phyloP scores from a whole-genome alignment of 2,113 vertebrate genomes.

The Ciconia boyciana region DNA sequence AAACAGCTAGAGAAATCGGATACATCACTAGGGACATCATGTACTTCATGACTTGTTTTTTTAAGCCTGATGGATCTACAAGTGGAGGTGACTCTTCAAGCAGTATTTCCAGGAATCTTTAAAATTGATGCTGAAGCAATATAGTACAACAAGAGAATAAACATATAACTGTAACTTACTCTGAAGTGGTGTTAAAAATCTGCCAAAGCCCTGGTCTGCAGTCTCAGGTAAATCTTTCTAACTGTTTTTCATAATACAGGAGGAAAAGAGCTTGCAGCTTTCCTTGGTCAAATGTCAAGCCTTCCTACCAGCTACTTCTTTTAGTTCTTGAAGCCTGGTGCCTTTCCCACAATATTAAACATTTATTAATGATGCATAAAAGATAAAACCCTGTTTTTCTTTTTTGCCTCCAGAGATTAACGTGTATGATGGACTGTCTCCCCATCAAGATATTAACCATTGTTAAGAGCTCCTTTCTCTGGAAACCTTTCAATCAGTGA shows the following conservation, averaged over 20 bases:
- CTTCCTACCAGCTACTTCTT: background rate
- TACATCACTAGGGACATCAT: background rate
- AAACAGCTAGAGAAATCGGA: background rate
- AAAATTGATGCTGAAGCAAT: background rate
- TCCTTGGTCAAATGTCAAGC: background rate
- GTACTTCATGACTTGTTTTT: background rate
- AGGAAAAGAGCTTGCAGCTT: background rate
- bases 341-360: background rate
- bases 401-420: background rate
- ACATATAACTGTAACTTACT: background rate
- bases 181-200: background rate
- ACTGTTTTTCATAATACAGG: background rate
- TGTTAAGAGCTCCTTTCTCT: background rate
- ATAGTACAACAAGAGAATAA: background rate
- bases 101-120: background rate
- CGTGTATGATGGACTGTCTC: accelerated
- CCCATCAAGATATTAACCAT: background rate
- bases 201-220: background rate
- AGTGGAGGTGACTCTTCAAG: background rate
- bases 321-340: background rate
- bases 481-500: background rate
- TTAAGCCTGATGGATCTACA: background rate
- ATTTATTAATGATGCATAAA: background rate
- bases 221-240: background rate
- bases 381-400: background rate